Evolutionary conservation across 2,888 invertebrate species (phyloP).

Genomic region (Polia nebulosa): DNA sequence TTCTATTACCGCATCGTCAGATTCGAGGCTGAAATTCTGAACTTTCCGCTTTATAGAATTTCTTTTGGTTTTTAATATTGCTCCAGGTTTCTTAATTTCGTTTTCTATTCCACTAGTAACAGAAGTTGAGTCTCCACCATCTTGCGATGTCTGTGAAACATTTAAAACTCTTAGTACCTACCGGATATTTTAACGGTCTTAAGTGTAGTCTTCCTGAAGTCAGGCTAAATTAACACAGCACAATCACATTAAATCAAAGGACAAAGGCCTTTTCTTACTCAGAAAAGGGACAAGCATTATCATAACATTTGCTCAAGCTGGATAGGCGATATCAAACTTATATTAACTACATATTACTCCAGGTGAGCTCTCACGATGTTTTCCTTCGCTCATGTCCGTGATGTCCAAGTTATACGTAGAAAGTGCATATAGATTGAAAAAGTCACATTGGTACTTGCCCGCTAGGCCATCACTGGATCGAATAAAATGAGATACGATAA

Average conservation of each 20-base stretch:
- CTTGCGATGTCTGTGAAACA: constrained; percentile 85
- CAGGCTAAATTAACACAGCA: not conserved
- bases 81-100: constrained; percentile 83
- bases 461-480: not conserved
- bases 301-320: not conserved
- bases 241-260: not conserved
- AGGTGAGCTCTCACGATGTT: not conserved
- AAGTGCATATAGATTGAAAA: not conserved
- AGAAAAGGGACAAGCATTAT: not conserved
- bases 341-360: not conserved
- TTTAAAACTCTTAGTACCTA: constrained; percentile 28
- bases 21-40: constrained; percentile 81
- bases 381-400: not conserved
- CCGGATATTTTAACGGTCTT: not conserved
- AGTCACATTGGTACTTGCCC: not conserved
- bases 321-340: not conserved
- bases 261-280: too few relatives aligned
- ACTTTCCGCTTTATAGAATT: constrained; percentile 84
- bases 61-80: constrained; percentile 87
- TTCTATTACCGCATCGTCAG: constrained; percentile 85
- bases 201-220: too few relatives aligned
- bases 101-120: constrained; percentile 86
- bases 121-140: constrained; percentile 83
- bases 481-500: not conserved
- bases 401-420: not conserved